These are phyloP conservation scores for Carcinoscorpius rotundicauda DNA, from an alignment of 1,140 invertebrate species.

Conservation along the genomic window DNA sequence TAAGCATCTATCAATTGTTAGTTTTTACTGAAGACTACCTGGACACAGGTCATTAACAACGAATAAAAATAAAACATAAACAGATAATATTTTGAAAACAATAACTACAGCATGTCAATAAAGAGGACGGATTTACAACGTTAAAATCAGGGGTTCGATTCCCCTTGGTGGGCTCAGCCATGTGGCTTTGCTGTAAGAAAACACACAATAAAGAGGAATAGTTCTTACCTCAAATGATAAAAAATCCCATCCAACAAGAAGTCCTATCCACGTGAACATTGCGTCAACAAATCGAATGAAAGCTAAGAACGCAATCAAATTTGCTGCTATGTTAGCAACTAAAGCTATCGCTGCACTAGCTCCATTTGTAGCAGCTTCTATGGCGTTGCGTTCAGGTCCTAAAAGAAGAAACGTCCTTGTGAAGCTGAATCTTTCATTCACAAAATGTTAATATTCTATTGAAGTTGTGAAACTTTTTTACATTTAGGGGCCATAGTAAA, in stretches of 20 bases:
- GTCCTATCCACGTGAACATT: constrained; percentile 62
- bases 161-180: too few relatives aligned
- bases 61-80: too few relatives aligned
- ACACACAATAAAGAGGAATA: background rate
- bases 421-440: background rate
- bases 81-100: too few relatives aligned
- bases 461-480: too few relatives aligned
- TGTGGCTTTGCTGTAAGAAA: too few relatives aligned
- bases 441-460: background rate
- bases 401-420: background rate
- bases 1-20: too few relatives aligned
- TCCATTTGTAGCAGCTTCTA: constrained; percentile 81
- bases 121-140: too few relatives aligned
- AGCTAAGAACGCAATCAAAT: constrained; percentile 81
- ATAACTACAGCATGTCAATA: too few relatives aligned
- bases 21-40: too few relatives aligned
- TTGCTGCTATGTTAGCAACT: constrained; percentile 75
- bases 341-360: constrained; percentile 67
- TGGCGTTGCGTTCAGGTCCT: constrained; percentile 62
- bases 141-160: too few relatives aligned
- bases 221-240: constrained; percentile 37
- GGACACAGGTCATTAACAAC: too few relatives aligned
- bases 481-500: too few relatives aligned
- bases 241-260: constrained; percentile 48
- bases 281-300: constrained; percentile 71